Evolutionary conservation across 2,113 vertebrate species (phyloP).

Genomic region (Daboia siamensis): DNA sequence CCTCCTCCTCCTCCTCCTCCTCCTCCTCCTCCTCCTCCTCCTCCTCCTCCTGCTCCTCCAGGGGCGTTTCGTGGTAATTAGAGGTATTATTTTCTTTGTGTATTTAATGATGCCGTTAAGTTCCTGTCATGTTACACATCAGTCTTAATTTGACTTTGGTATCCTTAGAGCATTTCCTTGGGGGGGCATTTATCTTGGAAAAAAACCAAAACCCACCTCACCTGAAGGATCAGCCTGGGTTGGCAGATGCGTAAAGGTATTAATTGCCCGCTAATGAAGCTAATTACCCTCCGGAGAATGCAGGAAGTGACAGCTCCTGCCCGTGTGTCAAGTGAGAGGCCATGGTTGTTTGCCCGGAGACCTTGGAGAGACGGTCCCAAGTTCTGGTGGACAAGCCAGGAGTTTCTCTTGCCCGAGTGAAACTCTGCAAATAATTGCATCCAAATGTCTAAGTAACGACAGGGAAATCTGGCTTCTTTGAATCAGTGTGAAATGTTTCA

Average conservation of each 20-base stretch:
- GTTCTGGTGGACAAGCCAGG: background rate
- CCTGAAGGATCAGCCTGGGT: conserved; percentile 49
- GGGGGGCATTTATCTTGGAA: conserved; percentile 39
- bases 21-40: background rate
- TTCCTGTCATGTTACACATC: conserved; percentile 42
- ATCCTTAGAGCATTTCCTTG: conserved; percentile 44
- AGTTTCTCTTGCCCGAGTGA: background rate
- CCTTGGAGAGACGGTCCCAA: conserved; percentile 6
- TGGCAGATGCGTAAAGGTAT: conserved; percentile 53
- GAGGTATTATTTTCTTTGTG: background rate
- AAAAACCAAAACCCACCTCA: conserved; percentile 22
- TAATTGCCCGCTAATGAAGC: conserved; percentile 55
- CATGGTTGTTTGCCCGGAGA: background rate
- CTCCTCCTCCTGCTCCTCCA: background rate
- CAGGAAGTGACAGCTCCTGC: conserved; percentile 13
- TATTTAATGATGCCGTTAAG: conserved; percentile 32
- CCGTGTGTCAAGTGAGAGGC: conserved; percentile 18
- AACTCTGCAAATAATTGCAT: background rate
- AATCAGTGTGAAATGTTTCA: conserved; percentile 5
- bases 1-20: no score
- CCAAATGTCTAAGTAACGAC: background rate
- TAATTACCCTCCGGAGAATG: conserved; percentile 49
- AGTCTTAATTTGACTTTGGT: conserved; percentile 27
- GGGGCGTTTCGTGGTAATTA: conserved; percentile 35
- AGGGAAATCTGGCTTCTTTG: background rate